Conservation (phyloP, 1,140 invertebrate species). For the Scaptomyza pallida region DNA sequence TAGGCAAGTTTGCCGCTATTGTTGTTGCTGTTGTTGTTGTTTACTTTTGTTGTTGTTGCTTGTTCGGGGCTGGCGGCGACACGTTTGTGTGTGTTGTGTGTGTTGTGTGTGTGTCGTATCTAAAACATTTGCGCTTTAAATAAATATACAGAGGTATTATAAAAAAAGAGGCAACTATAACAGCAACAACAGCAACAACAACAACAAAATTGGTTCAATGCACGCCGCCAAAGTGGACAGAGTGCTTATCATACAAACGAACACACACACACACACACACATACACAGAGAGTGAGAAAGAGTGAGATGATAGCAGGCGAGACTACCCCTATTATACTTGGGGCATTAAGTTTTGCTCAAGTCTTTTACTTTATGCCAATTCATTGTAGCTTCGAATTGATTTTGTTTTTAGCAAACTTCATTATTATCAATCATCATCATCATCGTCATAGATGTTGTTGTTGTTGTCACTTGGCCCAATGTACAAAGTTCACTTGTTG, state of each 20-base stretch:
- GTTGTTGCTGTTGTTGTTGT: slow-evolving; percentile 37
- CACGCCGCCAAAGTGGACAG: slow-evolving; percentile 61
- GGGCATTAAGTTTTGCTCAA: neutral
- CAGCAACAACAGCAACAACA: slow-evolving; percentile 43
- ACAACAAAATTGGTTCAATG: slow-evolving; percentile 77
- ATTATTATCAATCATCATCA: slow-evolving; percentile 34
- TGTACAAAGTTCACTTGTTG: slow-evolving; percentile 74
- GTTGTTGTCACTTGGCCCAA: slow-evolving; percentile 53
- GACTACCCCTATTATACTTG: neutral
- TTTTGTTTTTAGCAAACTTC: neutral
- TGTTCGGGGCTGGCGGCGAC: slow-evolving; percentile 32
- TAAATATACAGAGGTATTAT: slow-evolving; percentile 77
- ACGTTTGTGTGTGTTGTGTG: slow-evolving; percentile 49
- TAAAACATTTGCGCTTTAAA: slow-evolving; percentile 83
- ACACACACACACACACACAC: too few relatives aligned
- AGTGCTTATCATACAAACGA: slow-evolving; percentile 21
- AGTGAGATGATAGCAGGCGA: slow-evolving; percentile 32
- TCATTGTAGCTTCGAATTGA: slow-evolving; percentile 21
- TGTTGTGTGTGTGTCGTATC: slow-evolving; percentile 66
- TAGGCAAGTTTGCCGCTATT: slow-evolving; percentile 75
- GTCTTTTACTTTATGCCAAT: neutral
- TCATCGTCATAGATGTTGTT: slow-evolving; percentile 4
- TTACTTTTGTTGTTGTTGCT: slow-evolving; percentile 16
- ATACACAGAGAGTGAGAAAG: too few relatives aligned
- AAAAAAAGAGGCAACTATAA: slow-evolving; percentile 57